phyloP scores from a whole-genome alignment of 2,888 invertebrate species.

The Nomada ruficornis region DNA sequence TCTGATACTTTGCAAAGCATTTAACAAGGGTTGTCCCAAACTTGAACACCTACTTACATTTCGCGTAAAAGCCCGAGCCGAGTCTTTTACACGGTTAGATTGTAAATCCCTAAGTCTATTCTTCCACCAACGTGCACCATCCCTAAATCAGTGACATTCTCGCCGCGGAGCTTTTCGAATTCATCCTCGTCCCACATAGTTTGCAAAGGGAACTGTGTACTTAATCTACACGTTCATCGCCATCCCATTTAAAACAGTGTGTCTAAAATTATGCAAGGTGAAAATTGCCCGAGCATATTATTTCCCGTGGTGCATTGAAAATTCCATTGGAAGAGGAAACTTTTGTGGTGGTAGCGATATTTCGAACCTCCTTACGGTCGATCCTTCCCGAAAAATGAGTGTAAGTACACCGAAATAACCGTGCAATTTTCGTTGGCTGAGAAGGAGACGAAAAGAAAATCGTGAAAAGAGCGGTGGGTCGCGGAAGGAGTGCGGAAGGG shows the following conservation, averaged over 20 bases:
- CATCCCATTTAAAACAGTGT: no score
- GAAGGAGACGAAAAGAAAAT: slow-evolving; percentile 43
- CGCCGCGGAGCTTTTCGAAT: not conserved
- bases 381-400: slow-evolving; percentile 55
- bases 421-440: slow-evolving; percentile 32
- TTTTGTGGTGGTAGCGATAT: slow-evolving; percentile 15
- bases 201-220: no score
- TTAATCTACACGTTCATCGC: no score
- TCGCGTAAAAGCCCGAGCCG: no score
- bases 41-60: no score
- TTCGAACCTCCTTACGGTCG: slow-evolving; percentile 41
- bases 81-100: no score
- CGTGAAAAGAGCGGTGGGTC: slow-evolving; percentile 43
- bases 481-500: slow-evolving; percentile 50
- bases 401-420: slow-evolving; percentile 37
- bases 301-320: not conserved
- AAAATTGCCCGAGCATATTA: slow-evolving; percentile 6
- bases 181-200: not conserved
- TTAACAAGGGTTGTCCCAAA: no score
- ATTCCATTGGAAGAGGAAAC: not conserved
- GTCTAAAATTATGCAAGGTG: no score
- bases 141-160: no score
- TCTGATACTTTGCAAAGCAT: no score
- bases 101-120: no score
- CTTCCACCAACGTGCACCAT: no score